Conservation (phyloP, 2,888 invertebrate species). For the Pharmacophagus antenor region DNA sequence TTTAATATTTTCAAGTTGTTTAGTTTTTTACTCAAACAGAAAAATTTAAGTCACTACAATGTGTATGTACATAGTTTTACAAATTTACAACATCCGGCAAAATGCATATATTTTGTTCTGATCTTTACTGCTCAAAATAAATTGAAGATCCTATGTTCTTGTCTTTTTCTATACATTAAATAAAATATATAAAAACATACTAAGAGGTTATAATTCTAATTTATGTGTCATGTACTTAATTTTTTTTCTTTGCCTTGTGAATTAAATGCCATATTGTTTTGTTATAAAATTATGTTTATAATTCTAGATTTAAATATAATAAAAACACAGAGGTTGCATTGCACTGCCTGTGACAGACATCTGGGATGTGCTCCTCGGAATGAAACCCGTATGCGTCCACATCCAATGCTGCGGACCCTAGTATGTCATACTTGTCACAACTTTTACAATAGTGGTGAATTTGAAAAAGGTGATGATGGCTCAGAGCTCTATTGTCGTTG, state of each 20-base stretch:
- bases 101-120: no score
- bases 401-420: conserved; percentile 86
- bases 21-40: background rate
- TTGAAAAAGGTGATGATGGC: conserved; percentile 91
- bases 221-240: background rate
- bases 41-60: no score
- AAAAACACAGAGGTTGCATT: conserved; percentile 83
- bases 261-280: no score
- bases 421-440: conserved; percentile 87
- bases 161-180: no score
- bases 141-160: no score
- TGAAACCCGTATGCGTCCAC: conserved; percentile 84
- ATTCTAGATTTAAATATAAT: conserved; percentile 81
- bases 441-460: conserved; percentile 90
- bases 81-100: no score
- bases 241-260: no score
- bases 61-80: no score
- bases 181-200: no score
- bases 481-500: conserved; percentile 91
- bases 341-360: conserved; percentile 87
- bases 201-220: background rate
- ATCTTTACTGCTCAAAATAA: no score
- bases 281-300: no score
- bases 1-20: no score
- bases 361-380: conserved; percentile 85